Conservation (phyloP, 2,797 vertebrate species). For the Phrynocephalus vlangalii region DNA sequence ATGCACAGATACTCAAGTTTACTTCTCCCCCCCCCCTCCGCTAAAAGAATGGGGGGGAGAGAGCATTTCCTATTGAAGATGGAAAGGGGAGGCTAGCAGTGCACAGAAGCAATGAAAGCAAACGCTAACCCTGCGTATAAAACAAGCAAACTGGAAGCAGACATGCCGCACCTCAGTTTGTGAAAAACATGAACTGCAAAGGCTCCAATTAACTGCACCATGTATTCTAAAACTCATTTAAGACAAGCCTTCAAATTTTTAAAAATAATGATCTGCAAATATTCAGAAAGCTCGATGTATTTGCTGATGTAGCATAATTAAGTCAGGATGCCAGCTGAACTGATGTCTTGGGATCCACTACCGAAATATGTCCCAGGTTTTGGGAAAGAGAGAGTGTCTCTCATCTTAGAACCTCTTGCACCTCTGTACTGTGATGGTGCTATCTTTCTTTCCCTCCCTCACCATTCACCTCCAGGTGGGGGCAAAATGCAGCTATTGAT, state of each 20-base stretch:
- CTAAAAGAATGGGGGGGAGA: too few species aligned
- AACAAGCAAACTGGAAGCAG: not conserved
- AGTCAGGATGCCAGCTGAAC: not conserved
- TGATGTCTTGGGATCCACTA: not conserved
- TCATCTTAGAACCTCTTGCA: too few species aligned
- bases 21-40: not conserved
- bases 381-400: too few species aligned
- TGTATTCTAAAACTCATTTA: not conserved
- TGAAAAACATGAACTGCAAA: not conserved
- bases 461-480: too few species aligned
- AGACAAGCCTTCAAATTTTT: not conserved
- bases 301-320: not conserved
- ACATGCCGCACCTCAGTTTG: not conserved
- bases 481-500: not conserved
- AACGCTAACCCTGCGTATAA: not conserved
- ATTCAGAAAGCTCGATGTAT: not conserved
- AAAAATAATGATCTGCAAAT: not conserved
- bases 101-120: not conserved
- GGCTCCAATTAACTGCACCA: not conserved
- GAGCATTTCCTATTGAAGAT: not conserved
- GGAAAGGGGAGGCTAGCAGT: not conserved
- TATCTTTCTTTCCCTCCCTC: too few species aligned
- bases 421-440: too few species aligned
- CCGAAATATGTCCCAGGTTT: not conserved
- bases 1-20: not conserved